phyloP scores from a whole-genome alignment of 2,888 invertebrate genomes.

The Drosophila birchii region DNA sequence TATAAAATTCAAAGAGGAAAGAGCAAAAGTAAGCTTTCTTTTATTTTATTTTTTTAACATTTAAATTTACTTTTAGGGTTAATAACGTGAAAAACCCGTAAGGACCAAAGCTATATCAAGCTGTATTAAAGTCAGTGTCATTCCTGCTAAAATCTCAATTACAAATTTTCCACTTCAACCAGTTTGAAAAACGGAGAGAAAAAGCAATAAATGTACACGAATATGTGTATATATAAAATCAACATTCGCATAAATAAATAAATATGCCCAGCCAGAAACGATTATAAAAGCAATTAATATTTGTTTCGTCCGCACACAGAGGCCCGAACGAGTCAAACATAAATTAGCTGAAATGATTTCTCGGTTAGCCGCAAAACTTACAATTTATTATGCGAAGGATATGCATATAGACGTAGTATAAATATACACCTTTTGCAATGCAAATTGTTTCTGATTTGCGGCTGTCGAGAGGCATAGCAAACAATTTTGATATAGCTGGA shows the following conservation, averaged over 20 bases:
- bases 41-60: too few species aligned
- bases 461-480: constrained; percentile 26
- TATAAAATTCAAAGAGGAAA: too few species aligned
- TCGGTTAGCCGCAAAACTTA: constrained; percentile 65
- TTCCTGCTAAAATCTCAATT: constrained; percentile 32
- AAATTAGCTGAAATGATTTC: constrained; percentile 72
- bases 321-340: constrained; percentile 32
- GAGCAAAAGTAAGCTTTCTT: too few species aligned
- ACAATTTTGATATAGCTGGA: not conserved
- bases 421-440: constrained; percentile 15
- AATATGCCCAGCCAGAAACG: constrained; percentile 34
- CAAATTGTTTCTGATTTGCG: constrained; percentile 69
- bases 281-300: constrained; percentile 52
- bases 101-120: not conserved
- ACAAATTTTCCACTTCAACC: constrained; percentile 30
- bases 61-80: too few species aligned
- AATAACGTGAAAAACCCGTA: too few species aligned
- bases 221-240: constrained; percentile 14
- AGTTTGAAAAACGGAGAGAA: constrained; percentile 15
- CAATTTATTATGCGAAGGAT: constrained; percentile 55
- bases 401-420: constrained; percentile 5
- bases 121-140: constrained; percentile 14
- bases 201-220: constrained; percentile 1
- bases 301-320: constrained; percentile 29
- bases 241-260: constrained; percentile 31